Evolutionary conservation across 2,888 invertebrate species (phyloP).

Genomic region (Cataglyphis altisquamis): DNA sequence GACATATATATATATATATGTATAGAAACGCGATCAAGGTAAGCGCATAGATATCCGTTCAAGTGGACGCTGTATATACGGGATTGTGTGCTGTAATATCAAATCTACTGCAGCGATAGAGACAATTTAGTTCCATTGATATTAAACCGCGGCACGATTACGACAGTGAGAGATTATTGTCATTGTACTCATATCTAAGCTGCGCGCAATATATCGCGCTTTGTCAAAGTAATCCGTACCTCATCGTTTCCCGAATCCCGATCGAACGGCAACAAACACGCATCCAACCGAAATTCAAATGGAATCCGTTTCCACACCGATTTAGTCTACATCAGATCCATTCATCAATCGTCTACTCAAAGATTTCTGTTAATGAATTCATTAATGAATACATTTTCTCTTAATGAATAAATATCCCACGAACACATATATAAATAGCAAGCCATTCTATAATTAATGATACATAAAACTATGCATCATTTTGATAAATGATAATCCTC

Average conservation of each 20-base stretch:
- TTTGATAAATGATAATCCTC: slow-evolving; percentile 8
- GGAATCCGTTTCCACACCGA: slow-evolving; percentile 57
- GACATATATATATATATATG: neutral
- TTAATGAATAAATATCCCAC: slow-evolving; percentile 23
- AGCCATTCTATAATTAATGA: neutral
- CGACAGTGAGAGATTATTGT: slow-evolving; percentile 49
- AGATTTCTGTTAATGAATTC: slow-evolving; percentile 52
- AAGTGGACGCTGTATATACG: slow-evolving; percentile 9
- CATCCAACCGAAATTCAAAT: slow-evolving; percentile 60
- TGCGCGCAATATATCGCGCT: slow-evolving; percentile 41
- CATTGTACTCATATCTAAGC: slow-evolving; percentile 53
- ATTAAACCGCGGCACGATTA: slow-evolving; percentile 51
- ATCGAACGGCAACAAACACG: slow-evolving; percentile 53
- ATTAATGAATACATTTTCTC: neutral
- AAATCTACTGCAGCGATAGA: slow-evolving; percentile 20
- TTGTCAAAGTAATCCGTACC: slow-evolving; percentile 53
- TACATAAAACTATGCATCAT: neutral
- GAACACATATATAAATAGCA: slow-evolving; percentile 8
- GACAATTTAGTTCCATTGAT: slow-evolving; percentile 52
- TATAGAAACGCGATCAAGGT: slow-evolving; percentile 29
- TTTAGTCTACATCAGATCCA: slow-evolving; percentile 34
- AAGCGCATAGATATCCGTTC: slow-evolving; percentile 35
- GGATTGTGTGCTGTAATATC: slow-evolving; percentile 40
- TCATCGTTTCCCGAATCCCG: slow-evolving; percentile 55
- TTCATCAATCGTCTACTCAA: slow-evolving; percentile 47